Conservation (phyloP, 2,888 invertebrate species). For the Lycophotia porphyrea region DNA sequence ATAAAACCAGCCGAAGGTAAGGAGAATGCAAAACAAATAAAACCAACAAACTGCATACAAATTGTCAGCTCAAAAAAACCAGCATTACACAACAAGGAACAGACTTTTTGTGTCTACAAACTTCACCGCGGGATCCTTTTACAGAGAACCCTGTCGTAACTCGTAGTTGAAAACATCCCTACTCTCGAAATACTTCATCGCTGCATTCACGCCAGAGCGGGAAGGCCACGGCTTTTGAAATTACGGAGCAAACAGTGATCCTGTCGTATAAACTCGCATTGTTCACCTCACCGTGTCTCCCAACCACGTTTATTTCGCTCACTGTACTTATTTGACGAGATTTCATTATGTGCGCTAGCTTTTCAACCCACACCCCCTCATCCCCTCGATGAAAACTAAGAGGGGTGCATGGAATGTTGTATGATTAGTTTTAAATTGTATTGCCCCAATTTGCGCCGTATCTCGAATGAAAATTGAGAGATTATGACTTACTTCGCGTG, state of each 20-base stretch:
- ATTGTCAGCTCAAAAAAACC: slow-evolving; percentile 47
- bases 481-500: slow-evolving; percentile 54
- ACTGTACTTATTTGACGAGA: slow-evolving; percentile 76
- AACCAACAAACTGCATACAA: slow-evolving; percentile 18
- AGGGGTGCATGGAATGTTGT: slow-evolving; percentile 59
- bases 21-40: slow-evolving; percentile 2
- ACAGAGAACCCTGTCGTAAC: slow-evolving; percentile 16
- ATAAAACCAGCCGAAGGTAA: background rate
- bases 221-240: slow-evolving; percentile 69
- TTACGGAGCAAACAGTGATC: slow-evolving; percentile 76
- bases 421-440: slow-evolving; percentile 72
- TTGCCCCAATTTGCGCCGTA: slow-evolving; percentile 66
- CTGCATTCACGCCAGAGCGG: slow-evolving; percentile 14
- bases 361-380: slow-evolving; percentile 64
- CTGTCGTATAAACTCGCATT: slow-evolving; percentile 66
- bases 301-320: slow-evolving; percentile 73
- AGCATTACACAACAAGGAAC: slow-evolving; percentile 35
- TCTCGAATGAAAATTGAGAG: slow-evolving; percentile 59
- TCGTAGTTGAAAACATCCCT: slow-evolving; percentile 50
- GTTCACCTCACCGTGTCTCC: slow-evolving; percentile 65
- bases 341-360: slow-evolving; percentile 79
- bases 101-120: slow-evolving; percentile 59
- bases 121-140: slow-evolving; percentile 52
- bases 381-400: slow-evolving; percentile 55
- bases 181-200: slow-evolving; percentile 48